Evolutionary conservation across 2,888 invertebrate genomes (phyloP).

Genomic region (Tetragonisca angustula): DNA sequence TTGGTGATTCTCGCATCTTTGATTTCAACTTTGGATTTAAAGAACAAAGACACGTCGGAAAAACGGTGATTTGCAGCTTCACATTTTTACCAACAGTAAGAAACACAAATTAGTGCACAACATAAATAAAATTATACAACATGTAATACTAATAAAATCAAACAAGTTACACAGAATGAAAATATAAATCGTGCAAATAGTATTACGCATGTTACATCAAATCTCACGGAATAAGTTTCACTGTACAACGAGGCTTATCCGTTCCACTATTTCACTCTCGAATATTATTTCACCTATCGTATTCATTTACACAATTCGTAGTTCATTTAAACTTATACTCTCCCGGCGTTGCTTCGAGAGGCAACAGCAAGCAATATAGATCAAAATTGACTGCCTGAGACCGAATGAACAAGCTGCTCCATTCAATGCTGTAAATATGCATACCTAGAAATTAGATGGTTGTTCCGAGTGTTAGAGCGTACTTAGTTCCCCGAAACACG

Average conservation of each 20-base stretch:
- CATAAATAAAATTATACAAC: background rate
- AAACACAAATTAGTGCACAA: background rate
- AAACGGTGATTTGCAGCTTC: background rate
- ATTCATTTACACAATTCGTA: background rate
- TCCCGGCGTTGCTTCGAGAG: too few species aligned
- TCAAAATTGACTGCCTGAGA: background rate
- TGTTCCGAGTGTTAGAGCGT: constrained; percentile 17
- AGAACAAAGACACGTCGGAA: background rate
- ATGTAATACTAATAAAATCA: background rate
- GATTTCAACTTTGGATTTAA: background rate
- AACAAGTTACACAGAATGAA: background rate
- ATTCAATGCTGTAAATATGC: constrained; percentile 2
- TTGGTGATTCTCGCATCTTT: background rate
- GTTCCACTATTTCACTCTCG: background rate
- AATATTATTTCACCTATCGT: background rate
- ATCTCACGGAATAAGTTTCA: background rate
- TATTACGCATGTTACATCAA: background rate
- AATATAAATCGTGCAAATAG: background rate
- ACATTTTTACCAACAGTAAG: too few species aligned
- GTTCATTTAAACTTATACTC: background rate
- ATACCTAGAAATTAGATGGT: background rate
- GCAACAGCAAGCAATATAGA: background rate
- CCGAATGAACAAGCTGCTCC: background rate
- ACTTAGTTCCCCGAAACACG: constrained; percentile 40
- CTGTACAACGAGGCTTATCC: background rate